phyloP scores from a whole-genome alignment of 2,113 vertebrate genomes.

The Actenoides lindsayi region DNA sequence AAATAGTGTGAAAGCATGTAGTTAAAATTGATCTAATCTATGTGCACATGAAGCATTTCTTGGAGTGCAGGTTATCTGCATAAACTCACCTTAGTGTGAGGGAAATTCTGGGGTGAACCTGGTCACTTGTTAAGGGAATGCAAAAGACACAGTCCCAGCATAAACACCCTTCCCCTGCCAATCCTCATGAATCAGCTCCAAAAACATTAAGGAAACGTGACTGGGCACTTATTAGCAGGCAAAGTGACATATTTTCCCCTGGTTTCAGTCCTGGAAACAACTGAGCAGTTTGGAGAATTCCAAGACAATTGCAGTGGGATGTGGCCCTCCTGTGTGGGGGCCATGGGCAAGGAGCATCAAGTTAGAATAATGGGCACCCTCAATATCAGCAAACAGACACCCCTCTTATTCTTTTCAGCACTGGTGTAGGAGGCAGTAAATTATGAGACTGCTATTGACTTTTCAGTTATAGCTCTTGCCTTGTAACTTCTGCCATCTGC shows the following conservation, averaged over 20 bases:
- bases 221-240: not conserved
- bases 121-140: not conserved
- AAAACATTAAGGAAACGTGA: not conserved
- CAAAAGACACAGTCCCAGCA: not conserved
- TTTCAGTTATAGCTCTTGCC: not conserved
- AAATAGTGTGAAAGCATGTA: not conserved
- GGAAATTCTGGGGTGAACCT: not conserved
- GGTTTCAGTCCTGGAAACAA: not conserved
- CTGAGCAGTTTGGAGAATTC: not conserved
- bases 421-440: not conserved
- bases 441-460: not conserved
- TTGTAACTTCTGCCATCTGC: not conserved
- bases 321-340: not conserved
- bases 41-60: not conserved
- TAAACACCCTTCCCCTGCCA: not conserved
- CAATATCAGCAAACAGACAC: not conserved
- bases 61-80: not conserved
- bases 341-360: not conserved
- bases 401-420: not conserved
- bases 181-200: not conserved
- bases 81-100: not conserved
- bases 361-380: not conserved
- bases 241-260: not conserved
- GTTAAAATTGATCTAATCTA: not conserved
- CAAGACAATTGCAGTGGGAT: not conserved